Percentiles rank a stretch among this genome's conserved stretches.
These are phyloP conservation scores for Ganaspis sp. DNA, from an alignment of 1,140 invertebrate species.

Conservation along the genomic window DNA sequence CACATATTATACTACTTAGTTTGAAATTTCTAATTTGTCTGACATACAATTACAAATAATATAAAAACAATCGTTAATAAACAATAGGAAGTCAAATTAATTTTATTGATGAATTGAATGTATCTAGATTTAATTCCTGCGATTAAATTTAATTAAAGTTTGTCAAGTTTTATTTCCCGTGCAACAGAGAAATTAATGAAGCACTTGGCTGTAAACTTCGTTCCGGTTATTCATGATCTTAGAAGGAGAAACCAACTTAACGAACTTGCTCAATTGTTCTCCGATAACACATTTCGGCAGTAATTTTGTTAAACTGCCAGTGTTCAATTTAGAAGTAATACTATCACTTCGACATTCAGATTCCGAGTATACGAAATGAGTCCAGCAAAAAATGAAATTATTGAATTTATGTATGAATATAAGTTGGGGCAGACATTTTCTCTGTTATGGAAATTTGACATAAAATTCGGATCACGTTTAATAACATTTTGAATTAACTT, in stretches of 20 bases:
- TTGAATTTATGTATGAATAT: not conserved
- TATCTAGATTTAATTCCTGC: not conserved
- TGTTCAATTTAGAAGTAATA: not conserved
- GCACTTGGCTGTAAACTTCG: not conserved
- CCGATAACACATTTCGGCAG: not conserved
- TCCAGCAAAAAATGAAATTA: not conserved
- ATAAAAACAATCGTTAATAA: not conserved
- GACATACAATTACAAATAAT: no score
- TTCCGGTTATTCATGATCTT: constrained; percentile 3
- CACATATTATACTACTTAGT: no score
- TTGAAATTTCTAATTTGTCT: no score
- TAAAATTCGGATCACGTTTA: not conserved
- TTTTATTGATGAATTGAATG: not conserved
- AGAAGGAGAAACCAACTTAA: not conserved
- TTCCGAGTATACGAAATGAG: not conserved
- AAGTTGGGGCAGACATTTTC: not conserved
- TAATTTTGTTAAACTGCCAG: not conserved
- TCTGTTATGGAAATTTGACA: not conserved
- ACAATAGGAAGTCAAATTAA: not conserved
- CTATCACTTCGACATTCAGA: not conserved
- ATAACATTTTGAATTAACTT: constrained; percentile 15
- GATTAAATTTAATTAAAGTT: constrained; percentile 7
- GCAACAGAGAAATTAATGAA: constrained; percentile 1
- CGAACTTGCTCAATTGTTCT: not conserved
- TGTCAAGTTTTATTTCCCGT: not conserved